These are phyloP conservation scores for Siniperca obscura DNA, from an alignment of 2,797 vertebrate species.

Conservation along the genomic window DNA sequence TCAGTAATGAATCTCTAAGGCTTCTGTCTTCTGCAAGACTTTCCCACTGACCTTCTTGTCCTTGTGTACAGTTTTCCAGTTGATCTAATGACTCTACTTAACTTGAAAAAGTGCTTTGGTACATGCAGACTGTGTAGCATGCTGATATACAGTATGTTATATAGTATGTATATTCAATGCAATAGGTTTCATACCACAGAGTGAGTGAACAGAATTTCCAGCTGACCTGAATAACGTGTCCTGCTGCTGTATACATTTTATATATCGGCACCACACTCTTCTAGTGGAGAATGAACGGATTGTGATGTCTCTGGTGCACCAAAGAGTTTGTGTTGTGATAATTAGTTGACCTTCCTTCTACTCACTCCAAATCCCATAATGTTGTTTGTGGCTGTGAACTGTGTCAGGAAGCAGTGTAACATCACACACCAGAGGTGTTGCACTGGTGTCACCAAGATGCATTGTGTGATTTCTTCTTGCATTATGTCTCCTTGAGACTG, in stretches of 20 bases:
- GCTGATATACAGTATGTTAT: neutral
- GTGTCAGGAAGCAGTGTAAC: conserved; percentile 36
- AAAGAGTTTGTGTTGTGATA: conserved; percentile 29
- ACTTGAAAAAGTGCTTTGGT: conserved; percentile 3
- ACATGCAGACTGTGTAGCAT: neutral
- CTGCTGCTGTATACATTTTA: conserved; percentile 58
- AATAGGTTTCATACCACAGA: conserved; percentile 12
- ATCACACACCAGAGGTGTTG: conserved; percentile 31
- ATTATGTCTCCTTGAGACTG: conserved; percentile 7
- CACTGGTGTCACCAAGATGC: conserved; percentile 14
- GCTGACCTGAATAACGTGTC: conserved; percentile 45
- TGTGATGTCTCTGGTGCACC: neutral
- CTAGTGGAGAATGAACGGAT: neutral
- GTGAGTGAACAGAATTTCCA: conserved; percentile 18
- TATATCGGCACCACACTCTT: conserved; percentile 12
- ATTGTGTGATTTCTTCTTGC: conserved; percentile 22
- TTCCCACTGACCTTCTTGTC: neutral
- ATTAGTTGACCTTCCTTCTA: conserved; percentile 49
- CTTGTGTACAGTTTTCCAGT: conserved; percentile 13
- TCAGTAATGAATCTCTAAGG: neutral
- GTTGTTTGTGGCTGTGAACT: conserved; percentile 50
- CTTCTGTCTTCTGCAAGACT: neutral
- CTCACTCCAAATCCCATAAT: conserved; percentile 32
- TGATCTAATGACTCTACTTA: conserved; percentile 2
- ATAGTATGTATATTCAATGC: conserved; percentile 17